Evolutionary conservation across 2,888 invertebrate species (phyloP).

Genomic region (Drosophila niveifrons): DNA sequence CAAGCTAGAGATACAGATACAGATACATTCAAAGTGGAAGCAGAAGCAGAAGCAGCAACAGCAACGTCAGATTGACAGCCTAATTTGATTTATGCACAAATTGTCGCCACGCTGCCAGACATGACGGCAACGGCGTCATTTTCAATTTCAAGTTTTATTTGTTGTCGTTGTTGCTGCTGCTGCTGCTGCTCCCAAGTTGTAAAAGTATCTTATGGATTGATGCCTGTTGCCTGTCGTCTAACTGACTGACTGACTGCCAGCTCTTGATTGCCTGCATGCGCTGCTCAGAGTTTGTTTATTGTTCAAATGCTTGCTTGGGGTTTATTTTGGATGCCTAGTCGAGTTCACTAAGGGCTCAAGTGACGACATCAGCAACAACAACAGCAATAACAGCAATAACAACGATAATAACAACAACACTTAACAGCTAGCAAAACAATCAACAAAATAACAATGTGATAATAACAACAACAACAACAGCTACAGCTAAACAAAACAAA

Average conservation of each 20-base stretch:
- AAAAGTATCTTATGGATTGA: constrained; percentile 39
- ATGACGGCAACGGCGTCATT: constrained; percentile 40
- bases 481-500: constrained; percentile 28
- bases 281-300: constrained; percentile 28
- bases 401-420: constrained; percentile 16
- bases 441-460: constrained; percentile 34
- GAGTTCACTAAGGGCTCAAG: constrained; percentile 18
- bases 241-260: no score
- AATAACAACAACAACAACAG: constrained; percentile 19
- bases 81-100: constrained; percentile 61
- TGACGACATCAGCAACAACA: constrained; percentile 15
- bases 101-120: constrained; percentile 44
- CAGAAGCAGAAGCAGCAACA: constrained; percentile 15
- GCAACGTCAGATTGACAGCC: constrained; percentile 48
- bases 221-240: constrained; percentile 30
- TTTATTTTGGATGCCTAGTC: constrained; percentile 20
- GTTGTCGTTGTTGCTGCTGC: neutral
- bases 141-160: constrained; percentile 21
- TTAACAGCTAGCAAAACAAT: constrained; percentile 36
- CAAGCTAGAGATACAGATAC: constrained; percentile 12
- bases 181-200: constrained; percentile 3
- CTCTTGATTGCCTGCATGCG: constrained; percentile 1
- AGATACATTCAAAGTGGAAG: constrained; percentile 27
- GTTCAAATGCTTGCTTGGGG: constrained; percentile 28
- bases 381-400: constrained; percentile 17